Evolutionary conservation across 2,888 invertebrate genomes (phyloP), one percentile per base, ranked within the genome.

Genomic region (Agrotis exclamationis): DNA sequence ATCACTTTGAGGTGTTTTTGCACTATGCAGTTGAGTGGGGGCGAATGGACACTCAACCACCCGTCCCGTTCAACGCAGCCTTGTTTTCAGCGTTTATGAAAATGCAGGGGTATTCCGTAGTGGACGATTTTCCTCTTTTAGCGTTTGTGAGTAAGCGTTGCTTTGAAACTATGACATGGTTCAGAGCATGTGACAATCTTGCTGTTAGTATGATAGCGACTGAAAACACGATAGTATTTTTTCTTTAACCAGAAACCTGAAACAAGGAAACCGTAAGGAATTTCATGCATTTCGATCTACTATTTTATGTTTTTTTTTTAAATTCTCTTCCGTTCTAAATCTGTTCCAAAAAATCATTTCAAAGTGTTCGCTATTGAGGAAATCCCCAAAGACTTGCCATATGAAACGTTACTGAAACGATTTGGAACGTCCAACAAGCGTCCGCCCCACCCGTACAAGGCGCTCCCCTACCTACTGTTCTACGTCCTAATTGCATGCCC

Each of bases 1-100:
- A 28, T 39, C 45, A 51, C 51, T 74, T 78, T 79, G 74, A 51
- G 28, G 74, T 62, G 62, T 74, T 74, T 78, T 72, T 78, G 24
- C 73, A 51, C 20, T 39, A 24, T 56, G 72, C 78, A 51, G 50
- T 57, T 22, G 62, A 74, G 79, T 47, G 50, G 39, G 45, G 39
- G 51, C 50, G 39, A 39, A 22, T 72, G 50, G 47, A n/a, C 47
- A 72, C 57, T 72, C 50, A 22, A 28, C 45, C 11, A 39, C 20
- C 11, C 62, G 62, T 24, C 45, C 56, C 50, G 51, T 62, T 44
- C 28, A 22, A 45, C 50, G 39, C 39, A 51, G 18, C 24, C 28
- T 39, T 71, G 60, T 70, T 74, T 54, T 33, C 16, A 59, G 18
- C 58, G 44, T 33, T 28, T 45, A 16, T 72, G n/a, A 71, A 76